Evolutionary conservation across 2,113 vertebrate genomes (phyloP), one percentile per base, ranked within the genome.

Genomic region (Dipodomys stephensi): DNA sequence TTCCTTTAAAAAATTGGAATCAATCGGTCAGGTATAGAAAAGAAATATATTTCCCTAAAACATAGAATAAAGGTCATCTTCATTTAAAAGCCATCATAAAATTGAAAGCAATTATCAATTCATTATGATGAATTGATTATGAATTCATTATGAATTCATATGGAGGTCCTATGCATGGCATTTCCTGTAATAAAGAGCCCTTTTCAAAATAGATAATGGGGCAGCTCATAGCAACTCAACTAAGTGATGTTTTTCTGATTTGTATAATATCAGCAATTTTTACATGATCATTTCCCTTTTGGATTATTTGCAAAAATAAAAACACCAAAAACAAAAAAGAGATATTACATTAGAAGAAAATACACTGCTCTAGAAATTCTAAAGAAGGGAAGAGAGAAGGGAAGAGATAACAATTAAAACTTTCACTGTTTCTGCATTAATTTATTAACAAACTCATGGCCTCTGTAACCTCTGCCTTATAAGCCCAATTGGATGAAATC

Each of bases 251-350:
- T 39, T 92, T 90, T 97, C 87, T 93, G 35, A 96, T 0, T 91
- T 90, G 67, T 35, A 6, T 39, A 95, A 94, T 87, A 78, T 73
- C 35, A 96, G 68, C 46, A 94, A 93, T 91, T 97, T 91, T n/a
- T 68, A 88, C 25, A 93, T 57, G 76, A 94, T 91, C 83, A 93
- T 88, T 93, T 86, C n/a, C 94, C 77, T 96, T 96, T 92, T 46
- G 77, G 28, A 94, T 95, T 68, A 94, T 94, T 88, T 85, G 13
- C 27, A 78, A 93, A 93, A 84, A 39, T 39, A 39, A 39, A 39
- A 39, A 39, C 39, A 39, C 39, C 39, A 39, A 39, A 39, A 49
- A 12, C 1, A 49, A 12, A 49, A 49, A 49, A 49, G 12, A 93
- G 68, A 62, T 3, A 18, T 72, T 39, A 57, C 23, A 69, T 28